Conservation (phyloP, 1,140 invertebrate genomes). For the Heliconius hewitsoni region DNA sequence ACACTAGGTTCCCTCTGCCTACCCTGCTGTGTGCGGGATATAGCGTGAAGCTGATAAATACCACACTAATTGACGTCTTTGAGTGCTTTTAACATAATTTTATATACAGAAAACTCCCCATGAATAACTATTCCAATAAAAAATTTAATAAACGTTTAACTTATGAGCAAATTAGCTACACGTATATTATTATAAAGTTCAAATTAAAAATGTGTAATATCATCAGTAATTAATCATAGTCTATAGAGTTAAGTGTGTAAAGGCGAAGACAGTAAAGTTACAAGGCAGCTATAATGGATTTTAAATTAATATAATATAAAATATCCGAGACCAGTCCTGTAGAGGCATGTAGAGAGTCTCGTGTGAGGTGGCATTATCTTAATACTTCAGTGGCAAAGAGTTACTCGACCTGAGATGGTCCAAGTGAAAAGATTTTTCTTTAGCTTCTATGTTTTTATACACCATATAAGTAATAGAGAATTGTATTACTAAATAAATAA, state of each 20-base stretch:
- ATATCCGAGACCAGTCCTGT: constrained; percentile 13
- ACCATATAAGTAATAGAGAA: no score
- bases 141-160: background rate
- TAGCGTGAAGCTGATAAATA: no score
- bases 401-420: background rate
- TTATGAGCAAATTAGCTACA: background rate
- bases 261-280: constrained; percentile 17
- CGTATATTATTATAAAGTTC: background rate
- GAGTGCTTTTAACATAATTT: background rate
- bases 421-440: background rate
- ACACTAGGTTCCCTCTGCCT: no score
- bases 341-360: constrained; percentile 4
- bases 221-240: background rate
- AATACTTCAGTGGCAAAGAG: constrained; percentile 25
- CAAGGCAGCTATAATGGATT: constrained; percentile 23
- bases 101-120: background rate
- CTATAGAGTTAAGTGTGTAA: background rate
- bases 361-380: constrained; percentile 33
- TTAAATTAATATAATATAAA: constrained; percentile 17
- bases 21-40: no score
- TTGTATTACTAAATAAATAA: no score
- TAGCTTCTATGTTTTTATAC: no score
- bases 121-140: background rate
- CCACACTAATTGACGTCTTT: background rate
- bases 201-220: background rate